Base-by-base conservation (phyloP, 2,797 vertebrate genomes). In the Huso huso region DNA sequence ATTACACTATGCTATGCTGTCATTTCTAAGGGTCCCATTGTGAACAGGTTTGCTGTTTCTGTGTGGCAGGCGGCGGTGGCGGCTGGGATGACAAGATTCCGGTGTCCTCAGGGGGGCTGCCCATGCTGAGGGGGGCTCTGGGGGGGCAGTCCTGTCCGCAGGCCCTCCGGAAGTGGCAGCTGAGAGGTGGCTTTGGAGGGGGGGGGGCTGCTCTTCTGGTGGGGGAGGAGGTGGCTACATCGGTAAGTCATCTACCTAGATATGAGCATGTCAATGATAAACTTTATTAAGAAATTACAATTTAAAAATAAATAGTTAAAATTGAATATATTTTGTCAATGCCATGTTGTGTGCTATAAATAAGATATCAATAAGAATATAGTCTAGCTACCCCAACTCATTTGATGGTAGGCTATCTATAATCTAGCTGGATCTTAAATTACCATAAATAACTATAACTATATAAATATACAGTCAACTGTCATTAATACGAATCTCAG, bases 181-280 rank as follows among this genome's bases (percentile, higher is more conserved):
- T 93, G 76, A 90, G 83, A 64, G 97, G 96, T 61, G 95, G 96
- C 78, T 98, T 96, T 65, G 96, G 96, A 74, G 96, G 96, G 62
- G 96, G 96, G 68, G 96, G 60, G 94, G 94, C 78, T 97, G 97
- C 77, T 91, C 93, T 73, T 91, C 95, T 49, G 97, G 97, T 73
- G 97, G 96, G 64, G 97, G 94, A 74, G 96, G 95, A 63, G 97
- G 96, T 84, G 97, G 97, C 87, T 99, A 95, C 84, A 95, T 95
- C 92, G 96, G 96, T 97, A 88, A 86, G 89, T 67, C 53, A 37
- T 37, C 37, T 37, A 37, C 3, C 37, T 37, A 37, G 37, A 37
- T 5, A 37, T 37, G 37, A 37, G 37, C 37, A 37, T 37, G 37
- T 37, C 37, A 37, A 37, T 37, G 37, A 37, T 37, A 37, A 37